Percentiles rank a stretch among this genome's conserved stretches.
Conservation (phyloP, 1,140 invertebrate genomes). For the Mizuhopecten yessoensis region DNA sequence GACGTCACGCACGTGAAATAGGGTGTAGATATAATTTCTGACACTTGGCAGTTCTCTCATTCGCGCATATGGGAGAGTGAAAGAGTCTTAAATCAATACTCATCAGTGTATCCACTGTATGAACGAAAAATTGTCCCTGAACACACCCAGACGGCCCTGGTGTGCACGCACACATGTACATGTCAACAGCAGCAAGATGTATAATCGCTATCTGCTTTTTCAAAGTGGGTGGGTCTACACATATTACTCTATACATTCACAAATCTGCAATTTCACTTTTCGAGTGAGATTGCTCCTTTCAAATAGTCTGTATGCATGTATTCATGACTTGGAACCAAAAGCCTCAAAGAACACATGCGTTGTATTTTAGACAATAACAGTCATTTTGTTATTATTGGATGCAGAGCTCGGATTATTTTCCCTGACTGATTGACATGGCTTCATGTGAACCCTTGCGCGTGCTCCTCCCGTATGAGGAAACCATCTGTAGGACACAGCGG, state of each 20-base stretch:
- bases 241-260: neutral
- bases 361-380: slow-evolving; percentile 8
- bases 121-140: too few relatives aligned
- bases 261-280: slow-evolving; percentile 2
- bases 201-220: neutral
- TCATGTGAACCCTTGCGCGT: neutral
- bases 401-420: neutral
- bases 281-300: neutral
- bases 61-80: too few relatives aligned
- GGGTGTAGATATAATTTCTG: too few relatives aligned
- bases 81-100: too few relatives aligned
- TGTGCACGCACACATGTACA: too few relatives aligned
- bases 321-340: neutral
- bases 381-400: neutral
- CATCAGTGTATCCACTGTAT: too few relatives aligned
- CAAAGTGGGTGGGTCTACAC: neutral
- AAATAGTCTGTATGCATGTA: neutral
- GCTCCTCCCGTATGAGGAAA: neutral
- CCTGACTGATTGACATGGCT: neutral
- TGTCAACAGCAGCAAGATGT: too few relatives aligned
- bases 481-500: slow-evolving; percentile 21
- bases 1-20: too few relatives aligned
- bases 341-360: slow-evolving; percentile 22
- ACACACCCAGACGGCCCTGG: too few relatives aligned
- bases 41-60: too few relatives aligned